Base-by-base conservation (phyloP, 2,113 vertebrate species). In the Pontoporia blainvillei region DNA sequence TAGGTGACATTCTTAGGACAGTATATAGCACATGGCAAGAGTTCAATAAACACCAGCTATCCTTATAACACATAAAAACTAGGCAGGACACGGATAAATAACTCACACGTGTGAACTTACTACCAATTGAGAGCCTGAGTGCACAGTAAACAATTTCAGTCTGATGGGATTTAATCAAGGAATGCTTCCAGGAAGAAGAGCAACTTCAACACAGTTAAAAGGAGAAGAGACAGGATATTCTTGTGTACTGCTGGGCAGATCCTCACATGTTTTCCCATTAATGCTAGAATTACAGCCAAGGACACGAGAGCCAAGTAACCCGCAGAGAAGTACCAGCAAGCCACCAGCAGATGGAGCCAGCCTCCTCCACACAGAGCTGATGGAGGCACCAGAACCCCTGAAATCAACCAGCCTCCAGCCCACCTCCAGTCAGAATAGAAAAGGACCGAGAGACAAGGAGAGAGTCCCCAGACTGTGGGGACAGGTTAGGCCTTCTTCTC, bases 271-370 rank as follows among this genome's bases (percentile, higher is more conserved):
- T 62, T 85, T 79, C 52, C 44, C 59, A 29, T 21, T 44, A 78
- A 75, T 4, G 5, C 8, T 61, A 8, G 29, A 91, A 83, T 18
- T 71, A 5, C 6, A 85, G 57, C 76, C 81, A 46, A 62, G n/a
- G 41, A 27, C n/a, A 17, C 31, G 27, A 57, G 54, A 73, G 15
- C 23, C 17, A 29, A 57, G 3, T 12, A 67, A 91, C 59, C 57
- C 49, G 36, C 17, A 39, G 41, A 84, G 34, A 76, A 54, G 73
- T 93, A 88, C 46, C 86, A 92, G 39, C 9, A 15, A 87, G 11
- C 39, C 2, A 17, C 94, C 95, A 95, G 97, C 75, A 97, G 97
- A 72, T 92, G 97, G 96, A 59, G 84, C 93, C 95, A 87, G 64
- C 91, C 34, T 20, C 79, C 79, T 46, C 84, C 88, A 76, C 44